Evolutionary conservation across 2,797 vertebrate genomes (phyloP), one percentile per base, ranked within the genome.

Genomic region (Crocodylus rhombifer): DNA sequence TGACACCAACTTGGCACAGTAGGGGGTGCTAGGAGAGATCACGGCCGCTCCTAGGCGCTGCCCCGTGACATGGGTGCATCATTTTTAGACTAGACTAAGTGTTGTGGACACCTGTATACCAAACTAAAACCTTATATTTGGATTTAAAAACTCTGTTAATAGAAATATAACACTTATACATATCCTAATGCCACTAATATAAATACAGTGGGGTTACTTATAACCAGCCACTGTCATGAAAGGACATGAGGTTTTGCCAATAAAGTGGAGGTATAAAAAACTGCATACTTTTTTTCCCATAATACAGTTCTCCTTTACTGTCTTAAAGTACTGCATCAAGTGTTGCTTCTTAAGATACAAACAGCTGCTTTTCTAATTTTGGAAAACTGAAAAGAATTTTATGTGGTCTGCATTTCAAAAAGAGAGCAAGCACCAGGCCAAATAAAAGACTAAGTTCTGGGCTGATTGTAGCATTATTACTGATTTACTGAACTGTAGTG

Each of bases 281-380:
- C 42, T 51, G 42, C 42, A 87, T 80, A 77, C 57, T 79, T 82
- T 82, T 93, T 94, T 93, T 95, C 69, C 88, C 94, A 84, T 77
- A 56, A 62, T 62, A 86, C 76, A 58, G 83, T 91, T 86, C 56
- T 90, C 86, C 90, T 91, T 95, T 89, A 94, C 78, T 89, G 62
- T 77, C 81, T 88, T 78, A 83, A 76, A 86, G 82, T 82, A 91
- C 85, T 87, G 84, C 88, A 89, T 92, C 75, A 88, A 95, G 88
- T 91, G 83, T 80, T 88, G 79, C 73, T 93, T 80, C 87, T 94
- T 61, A 92, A 94, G 82, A 91, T 81, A 91, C 93, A 95, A 96
- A 95, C 84, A 96, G 91, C 82, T 95, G 91, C 83, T 95, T 97
- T 86, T 82, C 82, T 93, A 94, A 95, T 96, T 96, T 86, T 93